phyloP scores from a whole-genome alignment of 64 coral and sea anemone species.

The Catalaphyllia jardinei region DNA sequence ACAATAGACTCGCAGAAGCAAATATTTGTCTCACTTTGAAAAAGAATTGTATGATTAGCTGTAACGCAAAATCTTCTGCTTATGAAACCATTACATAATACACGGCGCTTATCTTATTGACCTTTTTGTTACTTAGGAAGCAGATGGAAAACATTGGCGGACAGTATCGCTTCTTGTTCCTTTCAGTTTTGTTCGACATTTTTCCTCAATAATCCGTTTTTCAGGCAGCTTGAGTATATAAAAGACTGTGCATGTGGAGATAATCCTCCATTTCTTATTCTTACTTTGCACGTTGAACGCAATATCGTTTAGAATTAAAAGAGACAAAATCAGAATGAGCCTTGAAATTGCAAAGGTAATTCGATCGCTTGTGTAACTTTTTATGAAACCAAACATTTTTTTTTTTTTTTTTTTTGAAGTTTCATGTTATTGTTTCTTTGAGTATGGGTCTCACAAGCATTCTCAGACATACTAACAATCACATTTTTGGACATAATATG shows the following conservation, averaged over 20 bases:
- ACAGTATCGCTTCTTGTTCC: neutral
- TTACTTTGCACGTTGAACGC: neutral
- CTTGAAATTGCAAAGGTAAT: neutral
- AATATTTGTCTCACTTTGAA: neutral
- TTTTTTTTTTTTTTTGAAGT: no score
- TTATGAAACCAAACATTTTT: no score
- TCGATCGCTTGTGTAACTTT: neutral
- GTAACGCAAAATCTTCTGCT: neutral
- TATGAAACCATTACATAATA: neutral
- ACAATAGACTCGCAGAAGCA: neutral
- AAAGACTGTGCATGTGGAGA: neutral
- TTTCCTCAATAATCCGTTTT: neutral
- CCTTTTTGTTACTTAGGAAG: neutral
- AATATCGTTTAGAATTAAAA: neutral
- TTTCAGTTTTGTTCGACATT: constrained; percentile 6
- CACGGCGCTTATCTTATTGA: neutral
- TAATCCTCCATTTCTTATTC: neutral
- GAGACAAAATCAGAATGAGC: neutral
- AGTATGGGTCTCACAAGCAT: neutral
- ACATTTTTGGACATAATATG: no score
- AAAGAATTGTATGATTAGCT: neutral
- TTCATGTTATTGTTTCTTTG: no score
- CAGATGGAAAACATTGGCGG: neutral
- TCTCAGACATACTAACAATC: neutral
- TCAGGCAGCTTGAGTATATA: neutral